Percentiles rank a stretch among this genome's conserved stretches.
These are phyloP conservation scores for Microcaecilia unicolor DNA, from an alignment of 2,797 vertebrate genomes.

Conservation along the genomic window DNA sequence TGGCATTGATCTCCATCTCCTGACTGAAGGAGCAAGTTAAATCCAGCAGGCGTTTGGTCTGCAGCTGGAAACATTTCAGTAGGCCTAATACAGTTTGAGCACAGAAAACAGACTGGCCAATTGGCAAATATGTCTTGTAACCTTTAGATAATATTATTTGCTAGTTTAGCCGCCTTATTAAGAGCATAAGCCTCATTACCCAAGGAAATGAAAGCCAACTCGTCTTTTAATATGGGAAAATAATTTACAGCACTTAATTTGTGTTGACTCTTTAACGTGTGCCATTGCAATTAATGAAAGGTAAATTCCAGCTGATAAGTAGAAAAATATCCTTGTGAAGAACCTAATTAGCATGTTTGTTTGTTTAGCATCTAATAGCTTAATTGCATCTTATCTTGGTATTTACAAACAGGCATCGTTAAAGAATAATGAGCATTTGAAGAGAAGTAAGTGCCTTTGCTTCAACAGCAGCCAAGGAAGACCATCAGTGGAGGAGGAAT, in stretches of 20 bases:
- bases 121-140: background rate
- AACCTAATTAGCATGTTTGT: constrained; percentile 60
- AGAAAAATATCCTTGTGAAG: constrained; percentile 43
- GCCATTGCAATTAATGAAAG: constrained; percentile 68
- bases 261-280: constrained; percentile 43
- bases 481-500: background rate
- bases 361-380: constrained; percentile 59
- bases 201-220: constrained; percentile 8
- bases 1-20: too few species aligned
- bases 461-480: constrained; percentile 12
- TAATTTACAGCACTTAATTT: constrained; percentile 41
- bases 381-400: constrained; percentile 67
- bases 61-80: too few species aligned
- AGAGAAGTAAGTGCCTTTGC: constrained; percentile 1
- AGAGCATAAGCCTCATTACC: background rate
- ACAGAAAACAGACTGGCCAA: background rate
- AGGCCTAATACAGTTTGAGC: too few species aligned
- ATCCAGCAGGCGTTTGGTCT: too few species aligned
- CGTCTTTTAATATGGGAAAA: constrained; percentile 12
- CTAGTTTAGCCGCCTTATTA: background rate
- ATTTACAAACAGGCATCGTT: constrained; percentile 67
- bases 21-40: too few species aligned
- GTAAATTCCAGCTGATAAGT: constrained; percentile 57
- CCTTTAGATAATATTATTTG: background rate
- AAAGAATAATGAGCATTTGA: constrained; percentile 46